Base-by-base conservation (phyloP, 2,888 invertebrate genomes). In the Catotricha subobsoleta region DNA sequence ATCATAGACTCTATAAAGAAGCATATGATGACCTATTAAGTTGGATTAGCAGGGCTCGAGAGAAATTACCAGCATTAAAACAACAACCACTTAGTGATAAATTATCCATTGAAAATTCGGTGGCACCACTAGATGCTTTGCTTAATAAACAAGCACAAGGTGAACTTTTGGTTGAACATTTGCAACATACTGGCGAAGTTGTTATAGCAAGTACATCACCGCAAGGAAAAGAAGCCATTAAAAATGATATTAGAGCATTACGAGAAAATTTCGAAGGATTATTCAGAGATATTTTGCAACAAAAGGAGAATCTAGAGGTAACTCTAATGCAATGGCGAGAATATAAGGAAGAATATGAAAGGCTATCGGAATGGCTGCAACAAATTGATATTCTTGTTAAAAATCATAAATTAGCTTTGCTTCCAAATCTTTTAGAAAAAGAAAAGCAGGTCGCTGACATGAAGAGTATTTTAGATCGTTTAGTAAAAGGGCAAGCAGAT, bases 111-210 rank as follows among this genome's bases (percentile, higher is more conserved):
- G 90, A 91, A 57, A 83, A 81, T 53, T 82, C 86, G 6, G 81
- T 87, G 1, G 79, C 80, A 20, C 86, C 87, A n/a, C 69, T 88
- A 33, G 87, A 88, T 52, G 77, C 80, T 41, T 60, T 90, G 25
- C 66, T 88, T 21, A 88, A 88, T 52, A 88, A 88, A 54, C 83
- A 87, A 62, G 84, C 86, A 6, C 88, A 88, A 65, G 91, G 91
- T 3, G 87, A 88, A 58, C 64, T 90, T 1, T 63, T 90, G 39
- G 69, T 90, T 7, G 90, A 91, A 57, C 83, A 87, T 58, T 65
- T 90, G 36, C 80, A 83, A 47, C 87, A 87, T 50, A 81, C 84
- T 12, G 88, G 87, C 5, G 80, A 88, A 59, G 87, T 88, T 6
- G 80, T 86, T 2, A 66, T 84, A 43, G 82, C 84, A 1, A 81